Evolutionary conservation across 2,113 vertebrate genomes (phyloP).

Genomic region (Thalassoma bifasciatum): DNA sequence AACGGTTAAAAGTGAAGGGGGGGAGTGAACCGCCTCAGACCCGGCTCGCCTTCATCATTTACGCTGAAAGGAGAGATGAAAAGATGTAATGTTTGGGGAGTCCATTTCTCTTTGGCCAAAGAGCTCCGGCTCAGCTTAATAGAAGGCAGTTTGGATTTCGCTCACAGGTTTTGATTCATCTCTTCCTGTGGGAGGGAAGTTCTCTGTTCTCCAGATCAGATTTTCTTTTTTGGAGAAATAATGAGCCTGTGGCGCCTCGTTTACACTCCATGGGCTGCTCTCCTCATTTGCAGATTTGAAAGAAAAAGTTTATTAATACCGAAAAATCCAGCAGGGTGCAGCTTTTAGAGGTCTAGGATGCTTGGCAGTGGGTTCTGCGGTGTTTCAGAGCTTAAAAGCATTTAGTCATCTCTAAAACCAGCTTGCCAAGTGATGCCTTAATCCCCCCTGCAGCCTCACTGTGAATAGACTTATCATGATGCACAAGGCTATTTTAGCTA

Average conservation of each 20-base stretch:
- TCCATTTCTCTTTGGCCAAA: background rate
- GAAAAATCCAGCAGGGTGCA: background rate
- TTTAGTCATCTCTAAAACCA: slow-evolving; percentile 67
- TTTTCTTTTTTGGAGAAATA: background rate
- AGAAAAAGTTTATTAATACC: slow-evolving; percentile 17
- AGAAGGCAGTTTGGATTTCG: slow-evolving; percentile 8
- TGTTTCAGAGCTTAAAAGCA: slow-evolving; percentile 61
- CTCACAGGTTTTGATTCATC: slow-evolving; percentile 18
- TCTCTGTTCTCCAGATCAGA: background rate
- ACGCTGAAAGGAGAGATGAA: background rate
- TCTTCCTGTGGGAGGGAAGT: slow-evolving; percentile 14
- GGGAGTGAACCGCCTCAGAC: background rate
- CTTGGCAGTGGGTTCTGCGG: slow-evolving; percentile 10
- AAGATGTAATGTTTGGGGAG: slow-evolving; percentile 5
- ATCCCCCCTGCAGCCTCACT: slow-evolving; percentile 50
- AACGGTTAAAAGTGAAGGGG: slow-evolving; percentile 1
- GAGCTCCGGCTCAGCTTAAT: background rate
- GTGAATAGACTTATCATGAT: slow-evolving; percentile 53
- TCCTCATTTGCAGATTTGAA: background rate
- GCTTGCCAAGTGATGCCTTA: slow-evolving; percentile 71
- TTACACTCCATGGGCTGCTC: background rate
- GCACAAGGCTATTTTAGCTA: slow-evolving; percentile 49
- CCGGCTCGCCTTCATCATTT: slow-evolving; percentile 11
- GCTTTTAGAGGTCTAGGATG: slow-evolving; percentile 17
- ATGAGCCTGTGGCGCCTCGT: slow-evolving; percentile 17